phyloP scores from a whole-genome alignment of 2,888 invertebrate species.

The Tanytarsus gracilentus region DNA sequence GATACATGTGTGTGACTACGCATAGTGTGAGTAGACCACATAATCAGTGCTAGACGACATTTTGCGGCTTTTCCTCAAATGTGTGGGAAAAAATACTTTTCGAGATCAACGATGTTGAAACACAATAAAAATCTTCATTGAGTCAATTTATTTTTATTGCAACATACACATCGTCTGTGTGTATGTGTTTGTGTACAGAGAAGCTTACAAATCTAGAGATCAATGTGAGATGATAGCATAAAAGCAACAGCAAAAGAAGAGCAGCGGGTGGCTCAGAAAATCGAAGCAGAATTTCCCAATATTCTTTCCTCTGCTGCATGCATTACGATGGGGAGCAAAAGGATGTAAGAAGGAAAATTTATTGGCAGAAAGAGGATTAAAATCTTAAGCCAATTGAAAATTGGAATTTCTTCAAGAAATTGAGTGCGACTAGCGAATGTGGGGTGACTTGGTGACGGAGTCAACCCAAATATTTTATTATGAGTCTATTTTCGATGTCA shows the following conservation, averaged over 20 bases:
- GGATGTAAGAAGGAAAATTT: not conserved
- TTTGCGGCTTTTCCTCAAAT: no score
- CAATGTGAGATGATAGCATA: constrained; percentile 7
- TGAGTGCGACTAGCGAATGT: not conserved
- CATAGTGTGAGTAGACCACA: no score
- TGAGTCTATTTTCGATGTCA: not conserved
- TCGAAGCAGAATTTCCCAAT: not conserved
- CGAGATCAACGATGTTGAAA: constrained; percentile 10
- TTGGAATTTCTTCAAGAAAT: not conserved
- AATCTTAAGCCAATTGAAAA: constrained; percentile 7
- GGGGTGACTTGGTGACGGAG: not conserved
- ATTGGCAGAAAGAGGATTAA: constrained; percentile 10
- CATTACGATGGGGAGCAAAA: not conserved
- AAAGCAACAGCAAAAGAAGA: no score
- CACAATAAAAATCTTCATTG: constrained; percentile 14
- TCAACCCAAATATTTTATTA: no score
- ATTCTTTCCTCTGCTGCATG: not conserved
- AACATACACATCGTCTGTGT: not conserved
- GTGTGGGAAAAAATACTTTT: no score
- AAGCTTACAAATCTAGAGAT: constrained; percentile 10
- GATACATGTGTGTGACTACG: no score
- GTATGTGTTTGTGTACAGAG: no score
- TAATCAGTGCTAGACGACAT: no score
- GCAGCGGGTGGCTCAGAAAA: not conserved
- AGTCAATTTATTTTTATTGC: constrained; percentile 14